Conservation (phyloP, 2,888 invertebrate genomes). For the Mamestra brassicae region DNA sequence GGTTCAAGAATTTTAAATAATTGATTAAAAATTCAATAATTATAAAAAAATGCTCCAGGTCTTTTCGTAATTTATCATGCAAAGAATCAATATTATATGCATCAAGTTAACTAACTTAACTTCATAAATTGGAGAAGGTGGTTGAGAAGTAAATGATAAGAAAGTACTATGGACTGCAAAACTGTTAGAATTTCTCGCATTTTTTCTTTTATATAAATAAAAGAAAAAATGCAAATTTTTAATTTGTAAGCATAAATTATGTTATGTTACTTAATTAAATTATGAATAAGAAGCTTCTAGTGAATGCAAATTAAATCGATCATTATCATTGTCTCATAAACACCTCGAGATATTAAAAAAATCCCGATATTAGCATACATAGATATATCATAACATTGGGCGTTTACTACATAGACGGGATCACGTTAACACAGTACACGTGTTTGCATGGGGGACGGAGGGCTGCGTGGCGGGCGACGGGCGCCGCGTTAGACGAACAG, state of each 20-base stretch:
- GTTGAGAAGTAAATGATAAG: not conserved
- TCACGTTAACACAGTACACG: slow-evolving; percentile 60
- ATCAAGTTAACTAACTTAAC: no score
- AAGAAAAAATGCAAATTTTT: no score
- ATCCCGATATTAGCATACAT: slow-evolving; percentile 12
- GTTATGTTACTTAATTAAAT: no score
- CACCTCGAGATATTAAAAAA: not conserved
- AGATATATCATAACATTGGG: slow-evolving; percentile 41
- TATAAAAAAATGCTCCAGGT: no score
- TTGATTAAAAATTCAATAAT: no score
- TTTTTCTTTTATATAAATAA: no score
- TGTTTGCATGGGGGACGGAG: slow-evolving; percentile 63
- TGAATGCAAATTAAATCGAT: not conserved
- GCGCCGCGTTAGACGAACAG: slow-evolving; percentile 69
- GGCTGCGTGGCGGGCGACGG: slow-evolving; percentile 62
- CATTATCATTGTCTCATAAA: slow-evolving; percentile 4
- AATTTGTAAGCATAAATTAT: no score
- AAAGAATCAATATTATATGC: not conserved
- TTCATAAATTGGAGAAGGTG: not conserved
- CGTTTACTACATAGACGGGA: slow-evolving; percentile 54
- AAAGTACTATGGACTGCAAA: not conserved
- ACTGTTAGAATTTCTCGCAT: no score
- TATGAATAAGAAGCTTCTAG: not conserved
- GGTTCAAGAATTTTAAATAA: not conserved
- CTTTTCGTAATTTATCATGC: not conserved